These are phyloP conservation scores for Sparidentex hasta DNA, from an alignment of 2,797 vertebrate genomes.

Conservation along the genomic window DNA sequence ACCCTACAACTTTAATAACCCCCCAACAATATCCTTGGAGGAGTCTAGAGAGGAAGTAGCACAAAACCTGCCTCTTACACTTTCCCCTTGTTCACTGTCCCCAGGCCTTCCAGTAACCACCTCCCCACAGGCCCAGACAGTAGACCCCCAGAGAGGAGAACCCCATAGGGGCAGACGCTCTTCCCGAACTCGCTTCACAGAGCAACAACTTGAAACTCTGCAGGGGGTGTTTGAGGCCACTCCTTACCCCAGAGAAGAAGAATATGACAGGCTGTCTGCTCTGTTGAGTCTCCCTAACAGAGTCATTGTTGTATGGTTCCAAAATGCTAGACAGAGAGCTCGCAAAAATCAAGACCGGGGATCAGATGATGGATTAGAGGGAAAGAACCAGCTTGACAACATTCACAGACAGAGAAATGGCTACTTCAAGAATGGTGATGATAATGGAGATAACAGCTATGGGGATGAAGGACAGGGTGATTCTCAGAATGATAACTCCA, in stretches of 20 bases:
- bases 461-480: conserved; percentile 89
- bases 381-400: conserved; percentile 82
- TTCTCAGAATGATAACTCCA: conserved; percentile 95
- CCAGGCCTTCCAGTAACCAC: conserved; percentile 60
- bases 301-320: conserved; percentile 99
- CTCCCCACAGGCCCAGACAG: conserved; percentile 69
- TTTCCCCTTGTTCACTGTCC: conserved; percentile 74
- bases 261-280: conserved; percentile 96
- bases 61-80: conserved; percentile 85
- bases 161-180: conserved; percentile 93
- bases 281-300: conserved; percentile 93
- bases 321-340: conserved; percentile 97
- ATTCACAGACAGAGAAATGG: conserved; percentile 92
- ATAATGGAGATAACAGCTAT: conserved; percentile 64
- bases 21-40: conserved; percentile 94
- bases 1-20: conserved; percentile 98
- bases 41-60: conserved; percentile 90
- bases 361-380: conserved; percentile 70
- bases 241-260: conserved; percentile 98
- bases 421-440: conserved; percentile 91
- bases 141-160: conserved; percentile 91
- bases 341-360: conserved; percentile 92
- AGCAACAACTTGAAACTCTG: conserved; percentile 95
- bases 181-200: conserved; percentile 95
- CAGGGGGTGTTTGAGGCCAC: conserved; percentile 98